Evolutionary conservation across 2,888 invertebrate species (phyloP), one percentile per base, ranked within the genome.

Genomic region (Aspidiotus destructor): DNA sequence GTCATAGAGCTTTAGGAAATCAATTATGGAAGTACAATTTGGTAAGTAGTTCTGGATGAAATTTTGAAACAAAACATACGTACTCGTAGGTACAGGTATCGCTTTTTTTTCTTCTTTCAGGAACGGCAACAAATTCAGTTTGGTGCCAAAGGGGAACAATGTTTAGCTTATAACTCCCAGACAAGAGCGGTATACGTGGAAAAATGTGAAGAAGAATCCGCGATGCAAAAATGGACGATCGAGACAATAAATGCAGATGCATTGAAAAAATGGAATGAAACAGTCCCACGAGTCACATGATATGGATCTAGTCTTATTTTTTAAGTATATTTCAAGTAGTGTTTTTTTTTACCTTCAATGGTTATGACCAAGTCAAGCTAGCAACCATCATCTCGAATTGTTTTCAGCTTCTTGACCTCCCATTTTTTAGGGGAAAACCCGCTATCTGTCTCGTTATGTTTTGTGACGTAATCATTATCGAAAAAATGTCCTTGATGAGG

Each of bases 1-100:
- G 97, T 73, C 96, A 97, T 75, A 87, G 91, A 0, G 86, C 88
- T 76, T 87, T 89, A 69, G 96, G 96, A 2, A 97, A 97, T 79
- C 97, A 97, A 77, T 82, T 89, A 72, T 97, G 93, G 89, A 84
- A 84, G 73, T 95, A 92, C 75, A 83, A 88, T 73, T 75, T 81
- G 71, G 86, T 87, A 73, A 78, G 81, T 77, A 70, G 8, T 64
- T 28, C 5, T 1, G 28, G 28, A 28, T 28, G 28, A 28, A 28
- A 28, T 28, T 28, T 28, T 28, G 28, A 28, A 28, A 28, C 28
- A 28, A 28, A 28, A 28, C 28, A 5, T 28, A 5, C 28, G 5
- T n/a, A n/a, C n/a, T n/a, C n/a, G n/a, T 3, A 28, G 28, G 28
- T 28, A 28, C 5, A 28, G 28, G 28, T 28, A 5, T 28, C 28